Evolutionary conservation across 1,140 invertebrate genomes (phyloP), one percentile per base, ranked within the genome.

Genomic region (Drosophila subpulchrella): DNA sequence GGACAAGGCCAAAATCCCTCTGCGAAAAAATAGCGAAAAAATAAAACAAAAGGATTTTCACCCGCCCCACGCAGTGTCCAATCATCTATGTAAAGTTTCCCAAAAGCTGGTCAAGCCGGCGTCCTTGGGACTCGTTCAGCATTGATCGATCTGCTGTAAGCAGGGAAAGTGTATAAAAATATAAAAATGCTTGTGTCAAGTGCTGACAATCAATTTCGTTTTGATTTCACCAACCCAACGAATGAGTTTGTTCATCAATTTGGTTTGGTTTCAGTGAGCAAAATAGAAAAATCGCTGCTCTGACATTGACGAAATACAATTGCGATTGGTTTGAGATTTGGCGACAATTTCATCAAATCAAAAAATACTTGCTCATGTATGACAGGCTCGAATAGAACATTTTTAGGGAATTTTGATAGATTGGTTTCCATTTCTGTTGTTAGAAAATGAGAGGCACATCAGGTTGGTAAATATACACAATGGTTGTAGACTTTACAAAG

Each of bases 61-160:
- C 8, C 15, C 27, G 41, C 32, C 60, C 38, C 46, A 53, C 44
- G 48, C 44, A 42, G 24, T 50, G 47, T 47, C 75, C 83, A 78
- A 85, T 81, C 82, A 86, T 81, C 76, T 74, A 86, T 86, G 53
- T 63, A 78, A 86, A 78, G 74, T 85, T 71, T 47, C 56, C 68
- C 12, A 32, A 41, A 41, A 20, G 30, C 51, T 42, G 62, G 47
- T 50, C 62, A 74, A 44, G 34, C 57, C 47, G 39, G 38, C 42
- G 60, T 61, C 63, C 78, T 79, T 66, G n/a, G 75, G 76, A 59
- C 72, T 63, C 59, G 42, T 61, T 70, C 66, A 56, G 27, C 71
- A 74, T 66, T 81, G 81, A 84, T 85, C 73, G 81, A 84, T 85
- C 67, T 48, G 47, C 17, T 42, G n/a, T 30, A 57, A 53, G 39